Evolutionary conservation across 1,140 invertebrate species (phyloP), one percentile per base, ranked within the genome.

Genomic region (Plutomurus gul): DNA sequence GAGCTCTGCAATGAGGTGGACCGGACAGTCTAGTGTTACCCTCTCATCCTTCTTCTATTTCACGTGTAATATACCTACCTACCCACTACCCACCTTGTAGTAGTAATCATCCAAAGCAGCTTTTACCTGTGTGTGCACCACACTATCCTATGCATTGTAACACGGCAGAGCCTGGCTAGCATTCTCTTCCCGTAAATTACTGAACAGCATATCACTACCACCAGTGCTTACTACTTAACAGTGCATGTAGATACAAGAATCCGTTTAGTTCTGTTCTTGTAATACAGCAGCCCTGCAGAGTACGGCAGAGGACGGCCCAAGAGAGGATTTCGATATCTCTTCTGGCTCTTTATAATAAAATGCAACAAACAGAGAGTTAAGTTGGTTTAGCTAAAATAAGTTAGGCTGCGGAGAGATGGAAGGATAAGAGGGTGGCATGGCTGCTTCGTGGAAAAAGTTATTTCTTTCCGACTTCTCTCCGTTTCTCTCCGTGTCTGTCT

Each of bases 391-490:
- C 56, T 65, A 65, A 65, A 65, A 56, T 56, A 56, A 25, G 22
- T 56, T 13, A 30, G 13, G 27, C 18, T 65, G 56, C 30, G 3
- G 11, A 65, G 56, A 65, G 56, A 65, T 65, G 56, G 11, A 7
- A 0, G 36, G 56, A 65, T 65, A 65, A 16, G 27, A 33, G 8
- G 49, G 1, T 36, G 27, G 0, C 13, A 3, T 3, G 56, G 56
- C 18, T 60, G 51, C 11, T 33, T 65, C 27, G 56, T 65, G 56
- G 30, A 30, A 65, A 65, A 65, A 65, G 56, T 65, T 36, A 65
- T 65, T 65, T 27, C 56, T 65, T 65, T 65, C 56, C 13, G 56
- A 65, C n/a, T 36, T 65, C 27, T 33, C 33, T 36, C 13, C n/a
- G n/a, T n/a, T n/a, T n/a, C n/a, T n/a, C n/a, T n/a, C n/a, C n/a